Conservation (phyloP, 2,797 vertebrate species). For the Lepus townsendii region DNA sequence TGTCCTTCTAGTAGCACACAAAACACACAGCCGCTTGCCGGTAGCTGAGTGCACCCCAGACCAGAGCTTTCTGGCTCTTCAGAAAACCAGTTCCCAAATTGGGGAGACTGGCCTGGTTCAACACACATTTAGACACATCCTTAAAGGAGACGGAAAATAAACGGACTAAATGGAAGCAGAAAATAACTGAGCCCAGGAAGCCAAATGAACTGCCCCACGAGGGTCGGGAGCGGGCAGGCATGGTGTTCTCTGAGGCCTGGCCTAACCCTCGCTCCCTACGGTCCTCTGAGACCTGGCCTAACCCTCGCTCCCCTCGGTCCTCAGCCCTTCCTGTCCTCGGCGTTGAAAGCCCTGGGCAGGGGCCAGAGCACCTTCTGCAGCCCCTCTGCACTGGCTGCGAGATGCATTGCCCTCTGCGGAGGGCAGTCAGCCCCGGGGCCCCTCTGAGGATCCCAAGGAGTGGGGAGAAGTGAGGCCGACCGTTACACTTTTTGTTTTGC, state of each 20-base stretch:
- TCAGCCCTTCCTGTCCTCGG: rapidly evolving
- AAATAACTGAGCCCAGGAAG: background rate
- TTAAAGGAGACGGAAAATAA: background rate
- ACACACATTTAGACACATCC: background rate
- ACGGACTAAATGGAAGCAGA: background rate
- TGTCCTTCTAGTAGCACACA: background rate
- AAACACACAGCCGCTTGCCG: background rate
- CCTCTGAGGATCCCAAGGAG: background rate
- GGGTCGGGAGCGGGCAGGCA: rapidly evolving
- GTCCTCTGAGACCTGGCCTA: rapidly evolving
- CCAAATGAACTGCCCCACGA: rapidly evolving
- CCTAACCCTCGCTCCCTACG: rapidly evolving
- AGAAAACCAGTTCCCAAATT: background rate
- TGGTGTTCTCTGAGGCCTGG: rapidly evolving
- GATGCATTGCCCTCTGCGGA: background rate
- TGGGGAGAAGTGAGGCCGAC: background rate
- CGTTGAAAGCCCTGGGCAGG: background rate
- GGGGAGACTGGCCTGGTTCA: too few relatives aligned
- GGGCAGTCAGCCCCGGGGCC: background rate
- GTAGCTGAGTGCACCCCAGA: background rate
- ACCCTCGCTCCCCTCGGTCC: rapidly evolving
- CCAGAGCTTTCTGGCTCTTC: background rate
- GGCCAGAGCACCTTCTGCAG: background rate
- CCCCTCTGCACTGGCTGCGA: background rate
- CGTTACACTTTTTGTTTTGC: constrained; percentile 32